These are phyloP conservation scores for Tympanuchus pallidicinctus DNA, from an alignment of 2,113 vertebrate species.

Conservation along the genomic window DNA sequence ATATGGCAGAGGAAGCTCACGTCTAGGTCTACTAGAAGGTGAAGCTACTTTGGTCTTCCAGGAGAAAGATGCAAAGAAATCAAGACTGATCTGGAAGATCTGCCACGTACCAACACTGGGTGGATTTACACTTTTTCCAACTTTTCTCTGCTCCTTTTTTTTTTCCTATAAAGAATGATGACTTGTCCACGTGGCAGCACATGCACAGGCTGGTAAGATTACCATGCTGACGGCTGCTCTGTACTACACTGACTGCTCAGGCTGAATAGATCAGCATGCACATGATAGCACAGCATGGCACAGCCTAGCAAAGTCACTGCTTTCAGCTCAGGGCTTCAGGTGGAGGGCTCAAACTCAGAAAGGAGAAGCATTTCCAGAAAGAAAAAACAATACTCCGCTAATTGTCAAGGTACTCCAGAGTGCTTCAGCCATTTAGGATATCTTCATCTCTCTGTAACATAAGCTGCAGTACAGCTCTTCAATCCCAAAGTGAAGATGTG, in stretches of 20 bases:
- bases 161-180: background rate
- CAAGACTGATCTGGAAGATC: background rate
- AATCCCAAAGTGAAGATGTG: background rate
- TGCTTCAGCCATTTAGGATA: background rate
- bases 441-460: background rate
- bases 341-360: background rate
- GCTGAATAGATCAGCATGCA: background rate
- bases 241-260: background rate
- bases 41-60: background rate
- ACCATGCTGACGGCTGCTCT: background rate
- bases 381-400: background rate
- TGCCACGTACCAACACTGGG: background rate
- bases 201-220: background rate
- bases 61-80: background rate
- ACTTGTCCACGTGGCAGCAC: background rate
- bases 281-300: accelerated
- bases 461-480: background rate
- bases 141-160: background rate
- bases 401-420: background rate
- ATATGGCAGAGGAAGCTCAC: background rate
- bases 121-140: background rate
- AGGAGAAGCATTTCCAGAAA: background rate
- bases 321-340: background rate
- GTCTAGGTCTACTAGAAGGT: background rate
- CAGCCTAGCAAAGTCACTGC: background rate